Evolutionary conservation across 2,888 invertebrate species (phyloP).

Genomic region (Pteria penguin): DNA sequence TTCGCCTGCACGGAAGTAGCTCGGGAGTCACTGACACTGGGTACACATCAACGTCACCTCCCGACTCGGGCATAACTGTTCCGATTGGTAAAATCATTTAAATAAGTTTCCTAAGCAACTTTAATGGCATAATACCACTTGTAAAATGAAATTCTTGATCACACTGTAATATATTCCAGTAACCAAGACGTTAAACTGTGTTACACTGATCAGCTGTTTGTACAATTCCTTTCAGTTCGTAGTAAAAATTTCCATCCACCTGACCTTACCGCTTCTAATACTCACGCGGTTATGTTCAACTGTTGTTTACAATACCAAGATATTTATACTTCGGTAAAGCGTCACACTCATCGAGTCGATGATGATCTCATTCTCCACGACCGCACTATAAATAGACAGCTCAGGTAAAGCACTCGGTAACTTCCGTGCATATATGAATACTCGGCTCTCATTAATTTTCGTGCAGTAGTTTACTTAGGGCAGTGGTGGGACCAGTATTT

Average conservation of each 20-base stretch:
- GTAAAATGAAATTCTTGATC: too few species aligned
- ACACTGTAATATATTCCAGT: too few species aligned
- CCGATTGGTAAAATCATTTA: not conserved
- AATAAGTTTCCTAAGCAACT: not conserved
- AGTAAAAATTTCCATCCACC: not conserved
- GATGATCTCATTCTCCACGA: not conserved
- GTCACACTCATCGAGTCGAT: not conserved
- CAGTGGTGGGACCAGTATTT: too few species aligned
- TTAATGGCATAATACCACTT: too few species aligned
- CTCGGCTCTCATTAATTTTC: not conserved
- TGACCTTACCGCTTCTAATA: not conserved
- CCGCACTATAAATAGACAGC: constrained; percentile 1
- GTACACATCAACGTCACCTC: constrained; percentile 69
- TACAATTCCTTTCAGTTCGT: too few species aligned
- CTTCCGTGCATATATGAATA: not conserved
- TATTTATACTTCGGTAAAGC: not conserved
- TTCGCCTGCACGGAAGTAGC: constrained; percentile 39
- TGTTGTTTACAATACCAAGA: not conserved
- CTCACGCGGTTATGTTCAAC: constrained; percentile 10
- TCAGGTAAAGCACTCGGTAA: not conserved
- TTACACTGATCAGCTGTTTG: not conserved
- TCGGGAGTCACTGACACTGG: constrained; percentile 54
- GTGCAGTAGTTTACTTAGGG: too few species aligned
- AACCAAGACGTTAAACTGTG: too few species aligned
- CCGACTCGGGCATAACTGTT: constrained; percentile 69